Percentiles rank a stretch among this genome's conserved stretches.
Evolutionary conservation across 2,888 invertebrate genomes (phyloP).

Genomic region (Drosophila testacea): DNA sequence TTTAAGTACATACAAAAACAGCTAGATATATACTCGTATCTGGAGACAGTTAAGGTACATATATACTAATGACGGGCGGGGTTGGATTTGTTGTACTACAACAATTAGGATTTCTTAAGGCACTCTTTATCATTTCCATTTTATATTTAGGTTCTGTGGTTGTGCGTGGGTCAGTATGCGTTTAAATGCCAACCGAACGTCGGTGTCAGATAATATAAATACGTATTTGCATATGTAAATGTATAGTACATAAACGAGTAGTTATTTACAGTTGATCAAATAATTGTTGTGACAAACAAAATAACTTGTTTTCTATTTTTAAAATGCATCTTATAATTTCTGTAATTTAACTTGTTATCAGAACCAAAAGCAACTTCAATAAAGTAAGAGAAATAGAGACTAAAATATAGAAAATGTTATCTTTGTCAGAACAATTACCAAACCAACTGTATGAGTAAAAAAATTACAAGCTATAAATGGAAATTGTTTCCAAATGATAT

Average conservation of each 20-base stretch:
- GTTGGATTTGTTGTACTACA: slow-evolving; percentile 29
- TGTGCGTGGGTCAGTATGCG: slow-evolving; percentile 44
- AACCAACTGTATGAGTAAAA: slow-evolving; percentile 1
- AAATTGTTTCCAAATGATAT: slow-evolving; percentile 26
- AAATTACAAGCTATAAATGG: slow-evolving; percentile 23
- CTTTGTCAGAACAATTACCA: too few relatives aligned
- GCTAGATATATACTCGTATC: slow-evolving; percentile 7
- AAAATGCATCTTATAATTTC: too few relatives aligned
- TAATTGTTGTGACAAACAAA: too few relatives aligned
- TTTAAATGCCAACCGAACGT: slow-evolving; percentile 58
- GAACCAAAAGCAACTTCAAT: too few relatives aligned
- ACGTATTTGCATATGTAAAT: slow-evolving; percentile 11
- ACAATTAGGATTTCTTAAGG: slow-evolving; percentile 61
- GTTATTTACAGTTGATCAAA: too few relatives aligned
- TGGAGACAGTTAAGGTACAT: slow-evolving; percentile 1
- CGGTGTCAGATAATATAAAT: slow-evolving; percentile 35
- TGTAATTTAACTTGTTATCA: too few relatives aligned
- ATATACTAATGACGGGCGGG: slow-evolving; percentile 11
- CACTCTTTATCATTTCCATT: slow-evolving; percentile 51
- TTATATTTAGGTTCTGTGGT: slow-evolving; percentile 8
- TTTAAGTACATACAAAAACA: slow-evolving; percentile 50
- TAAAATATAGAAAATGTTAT: too few relatives aligned
- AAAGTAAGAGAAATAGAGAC: too few relatives aligned
- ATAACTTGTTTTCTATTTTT: too few relatives aligned
- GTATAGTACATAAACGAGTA: slow-evolving; percentile 12